These are phyloP conservation scores for Trinorchestia longiramus DNA, from an alignment of 1,140 invertebrate genomes.

Conservation along the genomic window DNA sequence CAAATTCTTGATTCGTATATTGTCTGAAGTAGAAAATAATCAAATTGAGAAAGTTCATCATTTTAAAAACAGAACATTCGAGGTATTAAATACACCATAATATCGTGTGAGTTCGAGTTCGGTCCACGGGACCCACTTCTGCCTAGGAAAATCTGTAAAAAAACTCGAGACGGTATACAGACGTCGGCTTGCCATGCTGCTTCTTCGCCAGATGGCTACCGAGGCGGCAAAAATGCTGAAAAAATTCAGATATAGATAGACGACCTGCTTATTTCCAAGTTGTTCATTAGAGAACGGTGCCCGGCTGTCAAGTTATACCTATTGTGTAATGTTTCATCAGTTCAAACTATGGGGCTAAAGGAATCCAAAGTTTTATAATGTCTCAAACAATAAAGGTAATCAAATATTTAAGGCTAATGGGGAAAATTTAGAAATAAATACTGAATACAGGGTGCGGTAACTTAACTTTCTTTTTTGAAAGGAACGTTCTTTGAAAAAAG, in stretches of 20 bases:
- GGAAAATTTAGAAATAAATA: no score
- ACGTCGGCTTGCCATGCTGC: background rate
- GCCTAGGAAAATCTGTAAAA: background rate
- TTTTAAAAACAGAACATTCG: background rate
- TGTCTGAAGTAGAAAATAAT: background rate
- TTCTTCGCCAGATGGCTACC: background rate
- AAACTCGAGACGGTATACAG: background rate
- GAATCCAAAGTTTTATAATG: background rate
- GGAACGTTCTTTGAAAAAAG: no score
- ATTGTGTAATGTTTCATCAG: background rate
- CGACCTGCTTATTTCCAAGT: background rate
- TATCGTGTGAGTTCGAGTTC: background rate
- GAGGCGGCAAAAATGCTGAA: background rate
- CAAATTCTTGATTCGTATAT: background rate
- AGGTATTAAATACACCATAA: background rate
- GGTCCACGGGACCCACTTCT: background rate
- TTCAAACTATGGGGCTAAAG: background rate
- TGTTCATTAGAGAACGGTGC: background rate
- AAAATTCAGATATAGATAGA: background rate
- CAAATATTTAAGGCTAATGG: no score
- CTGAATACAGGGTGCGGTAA: no score
- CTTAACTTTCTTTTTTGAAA: no score
- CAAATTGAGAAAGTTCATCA: background rate
- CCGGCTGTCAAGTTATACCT: background rate
- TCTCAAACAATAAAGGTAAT: no score